A percentile compares a stretch with the other conserved stretches of the same genome.
Conservation (phyloP, 1,140 invertebrate species). For the Cyclina sinensis region DNA sequence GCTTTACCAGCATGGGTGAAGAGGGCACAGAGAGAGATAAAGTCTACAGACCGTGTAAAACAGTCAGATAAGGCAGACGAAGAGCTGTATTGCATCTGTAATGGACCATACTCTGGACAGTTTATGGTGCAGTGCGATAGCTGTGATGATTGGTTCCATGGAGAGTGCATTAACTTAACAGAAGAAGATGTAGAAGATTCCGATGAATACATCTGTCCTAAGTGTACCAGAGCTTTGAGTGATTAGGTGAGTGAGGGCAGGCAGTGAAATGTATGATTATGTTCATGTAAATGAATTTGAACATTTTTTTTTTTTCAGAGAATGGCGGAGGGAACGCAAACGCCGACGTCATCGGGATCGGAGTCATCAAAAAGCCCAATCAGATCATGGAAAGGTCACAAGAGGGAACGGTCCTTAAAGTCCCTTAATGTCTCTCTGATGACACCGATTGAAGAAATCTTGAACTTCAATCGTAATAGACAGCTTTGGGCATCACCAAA, state of each 20-base stretch:
- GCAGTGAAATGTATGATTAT: neutral
- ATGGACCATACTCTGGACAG: neutral
- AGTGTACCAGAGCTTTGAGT: neutral
- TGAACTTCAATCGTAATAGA: neutral
- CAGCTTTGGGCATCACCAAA: too few relatives aligned
- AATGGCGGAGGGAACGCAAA: neutral
- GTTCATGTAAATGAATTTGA: neutral
- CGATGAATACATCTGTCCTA: slow-evolving; percentile 6
- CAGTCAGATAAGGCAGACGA: neutral
- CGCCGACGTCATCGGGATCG: neutral
- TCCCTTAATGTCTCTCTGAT: neutral
- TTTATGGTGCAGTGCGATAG: slow-evolving; percentile 54
- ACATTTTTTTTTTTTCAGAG: neutral
- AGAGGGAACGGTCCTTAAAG: neutral
- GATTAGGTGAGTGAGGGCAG: neutral
- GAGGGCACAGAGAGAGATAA: neutral
- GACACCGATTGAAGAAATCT: neutral
- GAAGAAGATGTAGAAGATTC: neutral
- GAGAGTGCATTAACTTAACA: slow-evolving; percentile 29
- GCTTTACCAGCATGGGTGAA: slow-evolving; percentile 13
- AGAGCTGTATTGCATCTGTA: slow-evolving; percentile 36
- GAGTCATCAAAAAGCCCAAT: too few relatives aligned
- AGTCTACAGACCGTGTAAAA: too few relatives aligned
- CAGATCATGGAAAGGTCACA: neutral
- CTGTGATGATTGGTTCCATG: too few relatives aligned